Base-by-base conservation (phyloP, 2,888 invertebrate species). In the Eupithecia inturbata region DNA sequence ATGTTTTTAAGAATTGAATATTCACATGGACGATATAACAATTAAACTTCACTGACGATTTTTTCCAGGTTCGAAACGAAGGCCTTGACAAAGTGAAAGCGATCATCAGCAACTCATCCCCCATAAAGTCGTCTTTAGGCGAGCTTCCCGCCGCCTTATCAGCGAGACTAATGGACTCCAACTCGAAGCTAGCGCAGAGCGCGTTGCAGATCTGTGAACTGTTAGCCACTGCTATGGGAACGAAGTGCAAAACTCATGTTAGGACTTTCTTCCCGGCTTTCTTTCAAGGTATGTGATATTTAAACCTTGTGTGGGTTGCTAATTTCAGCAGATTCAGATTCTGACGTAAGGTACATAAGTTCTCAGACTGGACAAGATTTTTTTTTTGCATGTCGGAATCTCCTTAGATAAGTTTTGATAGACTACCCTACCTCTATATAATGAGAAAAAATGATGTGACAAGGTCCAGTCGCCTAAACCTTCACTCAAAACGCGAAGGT, bases 131-230 rank as follows among this genome's bases (percentile, higher is more conserved):
- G 0, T 96, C 96, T 22, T 95, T 99, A 60, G 98, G 98, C 0
- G 98, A 98, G 85, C 90, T 99, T 53, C 97, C 98, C 0, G 96
- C 97, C 70, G 97, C 97, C 0, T 89, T 99, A 16, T 96, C 96
- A 0, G 95, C 96, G 0, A 95, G 99, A 1, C 93, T 99, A 22
- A 93, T 96, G 0, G 99, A 99, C 88, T 98, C 98, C 67, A 99
- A 99, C 92, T 98, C 98, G 33, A 98, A 98, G 89, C 96, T 99
- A 79, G 98, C 98, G 0, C 97, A 97, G 83, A 96, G 96, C 22
- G 96, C 99, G 0, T 91, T 99, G 64, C 96, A 96, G 73, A 96
- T 99, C 75, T 98, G 98, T 85, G 97, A 98, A 83, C 95, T 95
- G 41, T 92, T 99, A 36, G 98, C 97, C 1, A 95, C 95, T 0